A percentile compares a stretch with the other conserved stretches of the same genome.
phyloP scores from a whole-genome alignment of 2,113 vertebrate species.

The Corythaixoides concolor region DNA sequence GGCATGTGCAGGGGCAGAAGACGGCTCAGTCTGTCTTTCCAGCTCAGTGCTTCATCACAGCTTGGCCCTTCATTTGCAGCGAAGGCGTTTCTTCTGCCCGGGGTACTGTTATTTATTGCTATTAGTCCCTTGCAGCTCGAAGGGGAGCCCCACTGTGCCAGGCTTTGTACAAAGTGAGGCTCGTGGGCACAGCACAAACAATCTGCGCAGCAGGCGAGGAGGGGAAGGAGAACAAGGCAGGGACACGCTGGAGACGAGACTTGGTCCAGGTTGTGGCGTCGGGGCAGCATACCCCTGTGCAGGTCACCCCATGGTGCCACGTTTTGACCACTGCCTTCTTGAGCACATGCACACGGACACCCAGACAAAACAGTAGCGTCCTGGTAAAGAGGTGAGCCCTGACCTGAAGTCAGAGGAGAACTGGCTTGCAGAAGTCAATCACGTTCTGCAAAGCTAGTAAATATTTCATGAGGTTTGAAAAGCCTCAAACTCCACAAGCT shows the following conservation, averaged over 20 bases:
- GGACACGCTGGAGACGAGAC: accelerated
- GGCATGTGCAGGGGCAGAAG: not conserved
- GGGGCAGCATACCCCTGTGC: not conserved
- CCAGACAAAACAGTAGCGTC: not conserved
- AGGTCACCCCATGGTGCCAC: not conserved
- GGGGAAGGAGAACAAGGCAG: not conserved
- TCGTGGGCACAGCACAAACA: not conserved
- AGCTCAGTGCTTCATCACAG: not conserved
- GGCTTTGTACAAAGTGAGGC: not conserved
- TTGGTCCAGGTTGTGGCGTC: not conserved
- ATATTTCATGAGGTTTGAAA: not conserved
- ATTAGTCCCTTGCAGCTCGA: not conserved
- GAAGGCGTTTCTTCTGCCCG: not conserved
- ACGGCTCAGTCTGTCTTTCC: not conserved
- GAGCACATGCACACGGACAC: accelerated
- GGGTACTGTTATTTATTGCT: not conserved
- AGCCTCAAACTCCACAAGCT: constrained; percentile 6
- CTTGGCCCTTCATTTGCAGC: not conserved
- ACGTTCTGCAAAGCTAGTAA: not conserved
- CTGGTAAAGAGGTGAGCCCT: not conserved
- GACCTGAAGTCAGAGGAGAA: not conserved
- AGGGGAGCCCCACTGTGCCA: not conserved
- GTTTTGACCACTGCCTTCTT: accelerated
- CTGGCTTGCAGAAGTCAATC: not conserved
- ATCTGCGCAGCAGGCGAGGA: not conserved